Conservation (phyloP, 1,140 invertebrate species). For the Drosophila chauvacae region DNA sequence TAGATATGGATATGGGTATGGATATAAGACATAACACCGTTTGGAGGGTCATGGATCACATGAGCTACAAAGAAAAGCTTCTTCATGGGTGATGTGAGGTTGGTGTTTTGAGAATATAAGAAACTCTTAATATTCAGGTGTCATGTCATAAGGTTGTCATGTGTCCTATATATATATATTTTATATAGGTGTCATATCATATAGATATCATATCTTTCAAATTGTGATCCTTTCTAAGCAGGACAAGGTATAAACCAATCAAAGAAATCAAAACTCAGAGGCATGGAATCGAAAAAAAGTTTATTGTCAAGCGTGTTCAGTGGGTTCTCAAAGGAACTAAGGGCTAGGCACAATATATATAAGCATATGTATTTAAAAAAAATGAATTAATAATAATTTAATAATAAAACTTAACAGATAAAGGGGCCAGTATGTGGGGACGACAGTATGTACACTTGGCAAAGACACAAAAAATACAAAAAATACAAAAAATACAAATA, state of each 20-base stretch:
- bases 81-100: not conserved
- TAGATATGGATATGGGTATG: too few species aligned
- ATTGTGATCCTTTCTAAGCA: too few species aligned
- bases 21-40: too few species aligned
- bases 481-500: slow-evolving; percentile 20
- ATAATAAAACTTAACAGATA: slow-evolving; percentile 61
- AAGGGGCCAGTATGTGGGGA: slow-evolving; percentile 28
- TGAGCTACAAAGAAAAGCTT: too few species aligned
- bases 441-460: slow-evolving; percentile 47
- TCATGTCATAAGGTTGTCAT: not conserved
- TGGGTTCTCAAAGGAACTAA: slow-evolving; percentile 19
- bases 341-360: slow-evolving; percentile 13
- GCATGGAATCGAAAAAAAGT: slow-evolving; percentile 58
- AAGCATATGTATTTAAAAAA: slow-evolving; percentile 21
- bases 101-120: not conserved
- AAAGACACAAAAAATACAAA: slow-evolving; percentile 16
- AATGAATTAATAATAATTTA: slow-evolving; percentile 39
- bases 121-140: not conserved
- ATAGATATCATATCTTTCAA: not conserved
- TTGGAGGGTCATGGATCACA: too few species aligned
- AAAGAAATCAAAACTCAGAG: slow-evolving; percentile 25
- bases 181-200: too few species aligned
- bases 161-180: too few species aligned
- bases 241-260: not conserved
- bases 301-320: slow-evolving; percentile 66